These are phyloP conservation scores for Epinephelus cyanopodus DNA, from an alignment of 2,113 vertebrate genomes.

Conservation along the genomic window DNA sequence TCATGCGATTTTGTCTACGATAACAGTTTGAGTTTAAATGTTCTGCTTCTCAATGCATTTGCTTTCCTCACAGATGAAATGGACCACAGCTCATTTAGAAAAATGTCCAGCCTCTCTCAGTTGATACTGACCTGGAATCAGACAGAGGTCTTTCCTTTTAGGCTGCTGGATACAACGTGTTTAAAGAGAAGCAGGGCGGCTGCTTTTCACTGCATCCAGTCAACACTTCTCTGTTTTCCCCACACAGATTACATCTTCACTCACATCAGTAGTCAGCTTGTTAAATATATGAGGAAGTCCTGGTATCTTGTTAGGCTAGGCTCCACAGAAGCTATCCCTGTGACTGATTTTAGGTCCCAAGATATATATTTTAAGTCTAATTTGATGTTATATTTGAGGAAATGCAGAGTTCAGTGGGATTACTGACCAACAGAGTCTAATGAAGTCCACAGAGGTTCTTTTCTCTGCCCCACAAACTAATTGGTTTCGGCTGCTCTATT, in stretches of 20 bases:
- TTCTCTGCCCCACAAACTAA: conserved; percentile 53
- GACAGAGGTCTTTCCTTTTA: conserved; percentile 13
- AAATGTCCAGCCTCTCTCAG: background rate
- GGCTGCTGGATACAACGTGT: background rate
- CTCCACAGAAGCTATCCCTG: conserved; percentile 4
- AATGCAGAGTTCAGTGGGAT: conserved; percentile 17
- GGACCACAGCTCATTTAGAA: conserved; percentile 41
- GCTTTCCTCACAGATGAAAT: conserved; percentile 24
- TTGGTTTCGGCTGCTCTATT: conserved; percentile 66
- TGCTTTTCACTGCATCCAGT: conserved; percentile 28
- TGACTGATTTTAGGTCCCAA: conserved; percentile 12
- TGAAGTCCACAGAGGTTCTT: conserved; percentile 58
- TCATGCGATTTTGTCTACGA: background rate
- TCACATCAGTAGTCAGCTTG: conserved; percentile 36
- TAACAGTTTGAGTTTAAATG: conserved; percentile 5
- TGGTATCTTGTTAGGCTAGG: background rate
- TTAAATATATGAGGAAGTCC: conserved; percentile 30
- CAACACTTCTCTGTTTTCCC: conserved; percentile 39
- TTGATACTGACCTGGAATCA: conserved; percentile 2
- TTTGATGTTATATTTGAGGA: conserved; percentile 43
- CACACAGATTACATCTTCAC: conserved; percentile 38
- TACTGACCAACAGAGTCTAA: conserved; percentile 39
- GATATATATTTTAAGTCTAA: conserved; percentile 28
- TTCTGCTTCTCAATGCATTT: background rate
- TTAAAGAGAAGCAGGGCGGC: conserved; percentile 9